Percentiles rank a stretch among this genome's conserved stretches.
phyloP scores from a whole-genome alignment of 2,113 vertebrate species.

The Aldabrachelys gigantea region DNA sequence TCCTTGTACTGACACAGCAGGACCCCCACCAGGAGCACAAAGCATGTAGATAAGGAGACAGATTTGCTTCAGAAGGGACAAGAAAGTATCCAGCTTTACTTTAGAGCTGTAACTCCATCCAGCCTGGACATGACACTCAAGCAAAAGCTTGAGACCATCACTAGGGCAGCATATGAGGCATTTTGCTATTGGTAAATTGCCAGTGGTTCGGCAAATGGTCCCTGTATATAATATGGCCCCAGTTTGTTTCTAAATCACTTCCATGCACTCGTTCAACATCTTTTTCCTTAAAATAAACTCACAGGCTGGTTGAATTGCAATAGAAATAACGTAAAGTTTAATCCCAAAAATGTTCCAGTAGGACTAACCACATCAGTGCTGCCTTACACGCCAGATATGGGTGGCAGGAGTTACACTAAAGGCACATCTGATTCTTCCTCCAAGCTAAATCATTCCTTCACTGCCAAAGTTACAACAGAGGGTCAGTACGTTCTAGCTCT shows the following conservation, averaged over 20 bases:
- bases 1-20: neutral
- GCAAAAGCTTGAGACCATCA: conserved; percentile 17
- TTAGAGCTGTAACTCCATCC: neutral
- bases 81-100: neutral
- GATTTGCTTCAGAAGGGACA: neutral
- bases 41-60: neutral
- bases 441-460: neutral
- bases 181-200: conserved; percentile 54
- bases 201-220: conserved; percentile 46
- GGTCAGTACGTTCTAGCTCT: neutral
- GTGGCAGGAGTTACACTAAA: neutral
- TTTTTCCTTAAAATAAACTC: conserved; percentile 34
- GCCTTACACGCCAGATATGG: neutral
- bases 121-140: neutral
- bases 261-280: neutral
- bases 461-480: neutral
- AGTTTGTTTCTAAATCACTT: conserved; percentile 5
- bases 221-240: conserved; percentile 46
- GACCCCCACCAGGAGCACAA: neutral
- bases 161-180: neutral
- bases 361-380: neutral
- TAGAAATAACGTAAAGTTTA: neutral
- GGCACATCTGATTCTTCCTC: neutral
- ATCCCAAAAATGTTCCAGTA: neutral
- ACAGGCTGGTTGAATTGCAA: neutral